Base-by-base conservation (phyloP, 2,113 vertebrate species). In the Butastur rufipennis region DNA sequence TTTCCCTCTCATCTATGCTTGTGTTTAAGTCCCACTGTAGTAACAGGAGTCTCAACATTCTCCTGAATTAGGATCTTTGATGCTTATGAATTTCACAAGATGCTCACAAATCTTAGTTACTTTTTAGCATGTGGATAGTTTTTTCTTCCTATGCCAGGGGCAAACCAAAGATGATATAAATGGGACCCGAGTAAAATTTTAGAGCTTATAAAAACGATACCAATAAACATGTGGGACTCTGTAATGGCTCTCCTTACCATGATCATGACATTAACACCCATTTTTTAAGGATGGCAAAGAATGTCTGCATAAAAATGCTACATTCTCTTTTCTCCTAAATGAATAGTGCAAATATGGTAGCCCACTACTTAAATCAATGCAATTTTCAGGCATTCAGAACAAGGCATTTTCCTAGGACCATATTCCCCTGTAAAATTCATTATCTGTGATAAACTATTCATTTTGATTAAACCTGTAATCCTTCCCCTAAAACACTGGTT, bases 391-490 rank as follows among this genome's bases (percentile, higher is more conserved):
- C 96, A 97, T 97, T 97, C 97, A 97, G 95, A 96, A 80, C 27
- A 71, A 90, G 89, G 38, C 66, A 81, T 93, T 93, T 97, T 96
- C 83, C 85, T 93, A 80, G 80, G 78, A 66, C 65, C n/a, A 61
- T 77, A 86, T 55, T 95, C 29, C 52, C 81, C 63, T 55, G 55
- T 55, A 92, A 97, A 96, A 95, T 94, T 96, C 86, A 96, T 97
- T 95, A 96, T 96, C 90, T 86, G 59, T 95, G 88, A 95, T 95
- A 95, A 96, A 97, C 63, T 75, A 94, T 94, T 97, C 93, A 96
- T 97, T 96, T 95, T 96, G 94, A 96, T 95, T 96, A 97, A 96
- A 96, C 93, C 86, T 97, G 93, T 85, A 97, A 97, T 97, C 96
- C 45, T 0, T 89, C 42, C 77, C 81, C 58, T 96, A 93, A 97